Evolutionary conservation across 2,888 invertebrate species (phyloP), one percentile per base, ranked within the genome.

Genomic region (Phymatocera aterrima): DNA sequence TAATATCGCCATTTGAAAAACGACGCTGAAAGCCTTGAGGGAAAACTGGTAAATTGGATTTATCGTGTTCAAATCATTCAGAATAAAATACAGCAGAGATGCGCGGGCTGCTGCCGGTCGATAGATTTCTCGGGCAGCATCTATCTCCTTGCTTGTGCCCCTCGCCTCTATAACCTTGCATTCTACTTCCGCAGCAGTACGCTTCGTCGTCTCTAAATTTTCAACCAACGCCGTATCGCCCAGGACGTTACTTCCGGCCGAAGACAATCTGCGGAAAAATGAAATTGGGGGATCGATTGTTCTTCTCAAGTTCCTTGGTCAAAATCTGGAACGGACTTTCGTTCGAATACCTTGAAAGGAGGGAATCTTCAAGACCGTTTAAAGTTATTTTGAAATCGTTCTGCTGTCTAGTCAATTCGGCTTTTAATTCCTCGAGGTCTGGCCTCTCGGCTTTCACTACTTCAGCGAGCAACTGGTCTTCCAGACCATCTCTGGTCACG

Each of bases 11-110:
- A 98, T 98, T 92, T 98, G 97, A 90, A 98, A 98, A 40, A 98
- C 98, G n/a, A 98, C 97, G 90, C 97, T 97, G 91, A 98, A 98
- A 1, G 98, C 98, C 94, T 99, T 98, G 80, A 99, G 92, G 15
- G 98, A 98, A 91, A 99, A 99, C 90, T 98, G 98, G 90, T 99
- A 99, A 85, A 99, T 98, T 0, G 98, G 98, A 91, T 98, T 98
- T 81, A 99, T 98, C 43, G 97, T 98, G 91, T 98, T 97, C 79
- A 99, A 92, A 84, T 99, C 98, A 88, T 98, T 98, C 54, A 99
- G 92, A 83, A 99, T 98, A 87, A 99, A 99, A 91, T 99, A 99
- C 0, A 99, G 92, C 3, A 99, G 92, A 77, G 98, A 98, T 0
- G 98, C 98, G 87, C 98, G 93, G 0, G 97, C 96, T 0, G 98